Percentiles rank a stretch among this genome's conserved stretches.
Conservation (phyloP, 2,113 vertebrate species). For the Chloebia gouldiae region DNA sequence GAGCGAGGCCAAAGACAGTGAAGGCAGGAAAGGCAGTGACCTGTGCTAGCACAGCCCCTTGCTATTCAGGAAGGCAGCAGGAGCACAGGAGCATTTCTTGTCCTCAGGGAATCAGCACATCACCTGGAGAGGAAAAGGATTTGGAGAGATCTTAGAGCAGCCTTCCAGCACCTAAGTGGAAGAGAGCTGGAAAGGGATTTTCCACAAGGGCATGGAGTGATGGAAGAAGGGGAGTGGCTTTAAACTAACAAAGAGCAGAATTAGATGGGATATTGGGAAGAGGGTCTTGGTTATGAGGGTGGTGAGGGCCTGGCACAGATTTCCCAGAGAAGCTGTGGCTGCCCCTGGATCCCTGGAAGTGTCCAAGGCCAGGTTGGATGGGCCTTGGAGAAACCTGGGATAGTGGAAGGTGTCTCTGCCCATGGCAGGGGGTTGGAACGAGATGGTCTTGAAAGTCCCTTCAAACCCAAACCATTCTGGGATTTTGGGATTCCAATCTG, state of each 20-base stretch:
- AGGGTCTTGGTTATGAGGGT: background rate
- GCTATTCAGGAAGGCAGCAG: background rate
- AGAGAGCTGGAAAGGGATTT: background rate
- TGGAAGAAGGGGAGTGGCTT: background rate
- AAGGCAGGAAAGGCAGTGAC: background rate
- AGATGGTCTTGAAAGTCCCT: background rate
- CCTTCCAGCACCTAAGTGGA: background rate
- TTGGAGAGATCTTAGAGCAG: background rate
- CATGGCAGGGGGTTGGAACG: background rate
- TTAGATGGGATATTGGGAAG: background rate
- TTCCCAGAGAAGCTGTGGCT: background rate
- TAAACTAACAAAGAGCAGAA: background rate
- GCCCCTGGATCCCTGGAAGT: background rate
- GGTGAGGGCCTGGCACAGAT: accelerated
- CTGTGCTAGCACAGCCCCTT: background rate
- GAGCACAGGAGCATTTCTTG: background rate
- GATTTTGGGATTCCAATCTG: background rate
- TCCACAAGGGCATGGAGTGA: background rate
- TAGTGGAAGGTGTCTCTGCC: background rate
- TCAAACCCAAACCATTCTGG: background rate
- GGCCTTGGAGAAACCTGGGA: background rate
- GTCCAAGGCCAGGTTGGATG: accelerated
- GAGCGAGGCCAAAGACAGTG: background rate
- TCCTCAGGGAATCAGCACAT: background rate
- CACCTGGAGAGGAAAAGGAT: background rate